A percentile compares a stretch with the other conserved stretches of the same genome.
Conservation (phyloP, 2,888 invertebrate genomes). For the Rugalucina vietnamica region DNA sequence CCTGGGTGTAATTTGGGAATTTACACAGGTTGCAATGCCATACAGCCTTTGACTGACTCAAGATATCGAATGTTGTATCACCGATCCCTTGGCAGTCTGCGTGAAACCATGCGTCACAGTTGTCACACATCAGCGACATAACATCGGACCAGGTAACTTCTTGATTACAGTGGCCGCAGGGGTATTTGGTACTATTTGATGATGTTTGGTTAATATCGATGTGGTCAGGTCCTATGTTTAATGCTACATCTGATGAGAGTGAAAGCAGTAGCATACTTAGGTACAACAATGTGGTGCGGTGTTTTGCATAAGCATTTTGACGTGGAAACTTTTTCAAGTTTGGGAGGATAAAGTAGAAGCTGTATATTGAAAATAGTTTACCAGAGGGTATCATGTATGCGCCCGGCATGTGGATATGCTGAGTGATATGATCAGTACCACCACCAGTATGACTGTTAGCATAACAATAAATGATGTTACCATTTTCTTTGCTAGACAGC, state of each 20-base stretch:
- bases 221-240: neutral
- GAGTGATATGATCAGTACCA: neutral
- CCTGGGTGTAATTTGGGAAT: no score
- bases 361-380: neutral
- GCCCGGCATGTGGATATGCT: neutral
- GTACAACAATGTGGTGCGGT: neutral
- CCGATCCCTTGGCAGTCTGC: neutral
- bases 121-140: slow-evolving; percentile 13
- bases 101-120: neutral
- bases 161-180: neutral
- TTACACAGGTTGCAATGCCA: slow-evolving; percentile 2
- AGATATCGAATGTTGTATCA: neutral
- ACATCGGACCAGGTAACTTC: slow-evolving; percentile 1
- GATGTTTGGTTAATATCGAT: neutral
- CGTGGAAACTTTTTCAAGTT: neutral
- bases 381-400: neutral
- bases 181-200: neutral
- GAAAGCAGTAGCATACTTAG: neutral
- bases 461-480: neutral
- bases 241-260: neutral
- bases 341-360: neutral
- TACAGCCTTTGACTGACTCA: neutral
- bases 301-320: neutral
- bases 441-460: neutral
- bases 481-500: neutral